Evolutionary conservation across 2,797 vertebrate genomes (phyloP).

Genomic region (Dipus sagitta): DNA sequence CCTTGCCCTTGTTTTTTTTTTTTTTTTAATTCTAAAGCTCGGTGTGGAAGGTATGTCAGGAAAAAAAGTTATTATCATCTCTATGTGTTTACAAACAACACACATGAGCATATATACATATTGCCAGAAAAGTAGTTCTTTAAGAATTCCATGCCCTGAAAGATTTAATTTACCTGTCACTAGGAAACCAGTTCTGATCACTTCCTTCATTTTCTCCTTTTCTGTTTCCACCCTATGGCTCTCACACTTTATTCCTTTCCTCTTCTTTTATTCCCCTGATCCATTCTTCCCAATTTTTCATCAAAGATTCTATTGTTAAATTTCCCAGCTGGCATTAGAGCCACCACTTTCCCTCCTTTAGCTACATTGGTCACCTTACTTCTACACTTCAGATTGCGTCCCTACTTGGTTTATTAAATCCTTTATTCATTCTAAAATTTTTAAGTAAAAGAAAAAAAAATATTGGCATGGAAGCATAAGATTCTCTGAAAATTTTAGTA

Average conservation of each 20-base stretch:
- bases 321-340: conserved; percentile 54
- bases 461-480: neutral
- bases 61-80: conserved; percentile 80
- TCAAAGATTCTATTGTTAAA: conserved; percentile 66
- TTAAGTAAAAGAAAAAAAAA: too few relatives aligned
- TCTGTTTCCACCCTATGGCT: conserved; percentile 14
- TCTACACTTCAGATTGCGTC: neutral
- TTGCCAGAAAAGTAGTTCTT: conserved; percentile 75
- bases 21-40: conserved; percentile 23
- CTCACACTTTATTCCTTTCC: conserved; percentile 28
- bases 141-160: conserved; percentile 71
- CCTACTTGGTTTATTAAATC: conserved; percentile 55
- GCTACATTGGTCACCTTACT: neutral
- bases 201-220: conserved; percentile 61
- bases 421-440: conserved; percentile 51
- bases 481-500: conserved; percentile 47
- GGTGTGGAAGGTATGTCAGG: conserved; percentile 20
- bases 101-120: conserved; percentile 6
- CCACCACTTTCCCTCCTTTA: neutral
- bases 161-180: conserved; percentile 87
- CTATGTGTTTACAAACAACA: conserved; percentile 77
- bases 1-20: neutral
- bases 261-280: conserved; percentile 20
- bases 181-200: conserved; percentile 70
- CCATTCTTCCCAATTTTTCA: conserved; percentile 53